Percentiles rank a stretch among this genome's conserved stretches.
These are phyloP conservation scores for Drosophila falleni DNA, from an alignment of 2,888 invertebrate genomes.

Conservation along the genomic window DNA sequence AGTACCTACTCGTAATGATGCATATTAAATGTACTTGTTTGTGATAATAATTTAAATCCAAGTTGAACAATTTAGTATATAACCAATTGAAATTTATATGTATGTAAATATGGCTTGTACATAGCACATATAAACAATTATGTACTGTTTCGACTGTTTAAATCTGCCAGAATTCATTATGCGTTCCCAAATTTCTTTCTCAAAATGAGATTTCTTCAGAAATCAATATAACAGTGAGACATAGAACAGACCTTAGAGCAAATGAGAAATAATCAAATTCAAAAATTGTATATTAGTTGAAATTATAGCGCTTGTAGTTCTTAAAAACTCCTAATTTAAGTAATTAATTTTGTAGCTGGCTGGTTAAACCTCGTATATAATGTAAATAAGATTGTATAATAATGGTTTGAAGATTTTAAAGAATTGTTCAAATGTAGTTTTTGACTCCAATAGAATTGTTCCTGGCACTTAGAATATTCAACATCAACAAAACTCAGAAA, in stretches of 20 bases:
- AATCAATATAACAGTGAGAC: neutral
- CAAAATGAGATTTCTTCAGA: neutral
- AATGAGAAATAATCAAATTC: constrained; percentile 30
- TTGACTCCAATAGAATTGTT: constrained; percentile 37
- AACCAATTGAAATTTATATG: constrained; percentile 16
- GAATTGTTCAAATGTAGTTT: constrained; percentile 32
- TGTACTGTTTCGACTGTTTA: constrained; percentile 5
- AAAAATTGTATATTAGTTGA: constrained; percentile 27
- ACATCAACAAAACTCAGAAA: constrained; percentile 40
- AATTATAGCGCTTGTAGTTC: constrained; percentile 4
- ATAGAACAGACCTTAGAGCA: neutral
- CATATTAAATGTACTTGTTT: constrained; percentile 76
- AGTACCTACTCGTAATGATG: constrained; percentile 57
- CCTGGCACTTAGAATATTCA: constrained; percentile 46
- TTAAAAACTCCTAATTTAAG: constrained; percentile 21
- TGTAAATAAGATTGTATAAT: constrained; percentile 21
- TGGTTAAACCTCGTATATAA: constrained; percentile 9
- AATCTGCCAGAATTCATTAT: neutral
- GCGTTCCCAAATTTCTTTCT: neutral
- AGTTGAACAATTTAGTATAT: constrained; percentile 70
- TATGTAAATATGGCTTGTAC: neutral
- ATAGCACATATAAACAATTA: neutral
- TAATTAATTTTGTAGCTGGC: constrained; percentile 33
- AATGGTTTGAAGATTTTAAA: constrained; percentile 7
- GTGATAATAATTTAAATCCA: constrained; percentile 77